phyloP scores from a whole-genome alignment of 2,888 invertebrate genomes.

The Himalopsyche tibetana region DNA sequence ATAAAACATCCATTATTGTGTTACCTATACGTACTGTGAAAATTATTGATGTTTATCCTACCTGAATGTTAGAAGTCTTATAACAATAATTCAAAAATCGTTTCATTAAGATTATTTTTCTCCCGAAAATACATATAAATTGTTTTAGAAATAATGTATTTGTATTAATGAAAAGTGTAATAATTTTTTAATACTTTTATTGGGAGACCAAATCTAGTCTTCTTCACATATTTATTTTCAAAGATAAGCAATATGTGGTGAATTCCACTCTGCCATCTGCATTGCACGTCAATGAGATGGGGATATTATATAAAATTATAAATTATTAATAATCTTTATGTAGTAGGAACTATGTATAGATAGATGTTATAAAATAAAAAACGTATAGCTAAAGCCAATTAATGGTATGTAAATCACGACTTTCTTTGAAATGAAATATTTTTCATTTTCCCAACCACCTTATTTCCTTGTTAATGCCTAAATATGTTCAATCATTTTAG shows the following conservation, averaged over 20 bases:
- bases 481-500: no score
- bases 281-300: slow-evolving; percentile 41
- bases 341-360: slow-evolving; percentile 75
- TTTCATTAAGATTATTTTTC: slow-evolving; percentile 6
- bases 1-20: slow-evolving; percentile 5
- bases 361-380: slow-evolving; percentile 73
- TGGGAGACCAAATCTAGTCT: slow-evolving; percentile 53
- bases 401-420: slow-evolving; percentile 52
- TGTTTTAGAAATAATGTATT: slow-evolving; percentile 29
- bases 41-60: slow-evolving; percentile 58
- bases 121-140: slow-evolving; percentile 8
- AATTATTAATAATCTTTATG: slow-evolving; percentile 66
- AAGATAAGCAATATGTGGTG: slow-evolving; percentile 46
- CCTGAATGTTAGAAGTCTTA: slow-evolving; percentile 56
- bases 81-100: slow-evolving; percentile 14
- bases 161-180: slow-evolving; percentile 36
- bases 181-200: slow-evolving; percentile 50
- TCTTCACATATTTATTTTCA: slow-evolving; percentile 51
- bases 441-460: neutral
- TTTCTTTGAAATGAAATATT: slow-evolving; percentile 10
- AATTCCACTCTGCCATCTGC: slow-evolving; percentile 11
- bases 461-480: no score
- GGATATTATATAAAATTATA: slow-evolving; percentile 47
- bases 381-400: slow-evolving; percentile 60
- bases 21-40: slow-evolving; percentile 31